phyloP scores from a whole-genome alignment of 2,113 vertebrate species.

The Empidonax traillii region DNA sequence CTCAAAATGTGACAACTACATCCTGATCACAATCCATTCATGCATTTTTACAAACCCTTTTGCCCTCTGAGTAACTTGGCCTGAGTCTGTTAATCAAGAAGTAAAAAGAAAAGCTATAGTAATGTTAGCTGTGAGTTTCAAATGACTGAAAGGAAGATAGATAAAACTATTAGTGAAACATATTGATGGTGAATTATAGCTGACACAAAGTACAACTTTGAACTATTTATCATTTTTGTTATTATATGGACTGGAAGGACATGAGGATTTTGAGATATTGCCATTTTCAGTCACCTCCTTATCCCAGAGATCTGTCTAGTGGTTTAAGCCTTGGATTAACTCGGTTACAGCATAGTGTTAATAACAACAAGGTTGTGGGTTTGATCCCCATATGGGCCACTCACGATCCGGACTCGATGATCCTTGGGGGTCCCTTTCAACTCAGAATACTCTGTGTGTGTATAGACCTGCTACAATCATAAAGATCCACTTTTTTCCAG shows the following conservation, averaged over 20 bases:
- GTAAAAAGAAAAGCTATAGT: background rate
- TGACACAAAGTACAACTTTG: background rate
- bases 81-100: background rate
- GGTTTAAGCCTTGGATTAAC: background rate
- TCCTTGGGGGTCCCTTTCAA: background rate
- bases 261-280: background rate
- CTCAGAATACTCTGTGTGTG: background rate
- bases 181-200: background rate
- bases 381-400: background rate
- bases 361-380: background rate
- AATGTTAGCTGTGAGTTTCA: background rate
- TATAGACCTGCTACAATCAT: background rate
- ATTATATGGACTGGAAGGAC: background rate
- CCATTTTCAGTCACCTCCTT: background rate
- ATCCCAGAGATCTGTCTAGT: background rate
- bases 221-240: background rate
- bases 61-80: background rate
- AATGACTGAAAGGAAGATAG: background rate
- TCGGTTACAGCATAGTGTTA: background rate
- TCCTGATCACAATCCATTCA: background rate
- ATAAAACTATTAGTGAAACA: background rate
- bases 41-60: background rate
- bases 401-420: background rate
- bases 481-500: conserved; percentile 45
- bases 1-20: background rate